Percentiles rank a stretch among this genome's conserved stretches.
Evolutionary conservation across 2,113 vertebrate genomes (phyloP).

Genomic region (Girardinichthys multiradiatus): DNA sequence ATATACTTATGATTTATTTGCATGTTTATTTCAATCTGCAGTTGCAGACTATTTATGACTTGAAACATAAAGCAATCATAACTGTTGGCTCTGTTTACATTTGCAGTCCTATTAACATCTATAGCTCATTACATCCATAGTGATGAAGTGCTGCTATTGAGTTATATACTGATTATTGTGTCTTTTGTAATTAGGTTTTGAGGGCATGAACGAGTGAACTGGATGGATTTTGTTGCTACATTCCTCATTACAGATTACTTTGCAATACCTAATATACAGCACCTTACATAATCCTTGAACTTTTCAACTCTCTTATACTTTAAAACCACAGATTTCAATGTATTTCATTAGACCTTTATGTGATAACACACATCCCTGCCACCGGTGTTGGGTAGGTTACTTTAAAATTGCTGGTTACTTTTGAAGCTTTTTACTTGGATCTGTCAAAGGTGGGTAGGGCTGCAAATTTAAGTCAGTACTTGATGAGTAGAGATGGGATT

Average conservation of each 20-base stretch:
- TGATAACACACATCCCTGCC: no score
- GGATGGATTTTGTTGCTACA: background rate
- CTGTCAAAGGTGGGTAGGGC: no score
- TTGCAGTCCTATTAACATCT: no score
- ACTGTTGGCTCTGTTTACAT: background rate
- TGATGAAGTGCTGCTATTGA: conserved; percentile 7
- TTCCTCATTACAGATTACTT: no score
- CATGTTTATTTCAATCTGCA: conserved; percentile 3
- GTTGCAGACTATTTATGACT: conserved; percentile 8
- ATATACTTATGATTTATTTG: background rate
- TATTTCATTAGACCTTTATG: background rate
- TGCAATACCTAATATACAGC: no score
- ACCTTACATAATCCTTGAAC: no score
- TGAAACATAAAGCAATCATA: background rate
- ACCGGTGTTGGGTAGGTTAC: background rate
- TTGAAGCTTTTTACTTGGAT: no score
- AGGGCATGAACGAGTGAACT: background rate
- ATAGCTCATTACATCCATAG: background rate
- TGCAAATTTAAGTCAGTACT: no score
- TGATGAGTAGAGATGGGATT: no score
- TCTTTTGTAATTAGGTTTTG: conserved; percentile 8
- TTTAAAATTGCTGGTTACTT: background rate
- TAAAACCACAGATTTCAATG: background rate
- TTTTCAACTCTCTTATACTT: no score
- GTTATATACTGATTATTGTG: conserved; percentile 1